Percentiles rank a stretch among this genome's conserved stretches.
Conservation (phyloP, 1,140 invertebrate species). For the Cydia pomonella region DNA sequence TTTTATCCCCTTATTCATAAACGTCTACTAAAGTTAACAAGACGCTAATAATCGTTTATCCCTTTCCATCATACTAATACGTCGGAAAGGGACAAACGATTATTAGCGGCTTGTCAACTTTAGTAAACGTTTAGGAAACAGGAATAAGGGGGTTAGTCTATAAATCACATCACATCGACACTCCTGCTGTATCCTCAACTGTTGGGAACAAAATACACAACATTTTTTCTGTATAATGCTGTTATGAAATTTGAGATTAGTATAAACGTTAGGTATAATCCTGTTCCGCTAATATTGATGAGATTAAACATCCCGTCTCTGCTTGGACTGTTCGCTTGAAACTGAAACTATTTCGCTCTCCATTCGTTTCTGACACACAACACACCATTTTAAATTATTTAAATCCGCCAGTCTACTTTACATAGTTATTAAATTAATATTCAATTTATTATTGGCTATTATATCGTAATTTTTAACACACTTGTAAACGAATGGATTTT, state of each 20-base stretch:
- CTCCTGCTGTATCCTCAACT: not conserved
- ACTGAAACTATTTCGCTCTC: conserved; percentile 34
- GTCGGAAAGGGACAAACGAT: too few relatives aligned
- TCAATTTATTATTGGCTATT: not conserved
- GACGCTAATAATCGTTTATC: too few relatives aligned
- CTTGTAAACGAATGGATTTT: not conserved
- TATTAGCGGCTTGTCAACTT: too few relatives aligned
- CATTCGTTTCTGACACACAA: conserved; percentile 7
- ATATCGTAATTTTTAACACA: not conserved
- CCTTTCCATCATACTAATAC: too few relatives aligned
- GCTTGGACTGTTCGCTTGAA: conserved; percentile 39
- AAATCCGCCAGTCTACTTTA: not conserved
- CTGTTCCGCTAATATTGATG: conserved; percentile 33
- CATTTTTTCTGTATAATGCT: not conserved
- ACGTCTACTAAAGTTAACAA: too few relatives aligned
- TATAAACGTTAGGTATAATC: not conserved
- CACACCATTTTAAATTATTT: not conserved
- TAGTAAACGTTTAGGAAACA: too few relatives aligned
- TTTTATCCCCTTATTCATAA: too few relatives aligned
- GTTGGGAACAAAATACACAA: not conserved
- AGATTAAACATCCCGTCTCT: conserved; percentile 53
- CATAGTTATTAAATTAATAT: not conserved
- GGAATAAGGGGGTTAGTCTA: too few relatives aligned
- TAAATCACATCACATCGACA: too few relatives aligned
- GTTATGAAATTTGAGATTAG: not conserved